These are phyloP conservation scores for Cygnus buccinator DNA, from an alignment of 2,113 vertebrate genomes.

Conservation along the genomic window DNA sequence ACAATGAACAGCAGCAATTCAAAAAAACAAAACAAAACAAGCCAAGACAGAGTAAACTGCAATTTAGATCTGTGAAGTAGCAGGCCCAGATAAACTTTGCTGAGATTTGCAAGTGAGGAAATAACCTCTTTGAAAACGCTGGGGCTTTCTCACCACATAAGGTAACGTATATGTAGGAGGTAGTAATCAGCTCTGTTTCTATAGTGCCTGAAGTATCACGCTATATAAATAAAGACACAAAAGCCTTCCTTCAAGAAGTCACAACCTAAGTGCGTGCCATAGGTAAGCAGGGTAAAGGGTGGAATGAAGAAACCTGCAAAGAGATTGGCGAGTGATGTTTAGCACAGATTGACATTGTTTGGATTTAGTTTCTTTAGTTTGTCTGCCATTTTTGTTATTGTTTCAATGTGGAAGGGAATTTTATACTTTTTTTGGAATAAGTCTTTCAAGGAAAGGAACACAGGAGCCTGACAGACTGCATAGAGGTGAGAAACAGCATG, in stretches of 20 bases:
- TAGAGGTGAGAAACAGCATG: neutral
- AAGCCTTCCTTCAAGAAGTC: neutral
- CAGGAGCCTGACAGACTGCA: neutral
- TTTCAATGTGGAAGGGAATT: neutral
- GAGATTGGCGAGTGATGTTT: neutral
- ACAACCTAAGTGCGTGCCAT: neutral
- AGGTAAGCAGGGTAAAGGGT: neutral
- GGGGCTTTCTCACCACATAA: neutral
- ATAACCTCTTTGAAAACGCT: neutral
- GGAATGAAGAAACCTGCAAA: neutral
- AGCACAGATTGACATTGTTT: neutral
- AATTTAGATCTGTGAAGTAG: neutral
- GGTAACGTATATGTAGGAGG: neutral
- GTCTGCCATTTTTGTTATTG: neutral
- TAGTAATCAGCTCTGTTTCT: neutral
- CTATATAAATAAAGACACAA: neutral
- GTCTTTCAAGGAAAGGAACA: neutral
- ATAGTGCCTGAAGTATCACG: neutral
- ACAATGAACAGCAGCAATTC: neutral
- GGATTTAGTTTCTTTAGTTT: neutral
- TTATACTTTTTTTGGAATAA: neutral
- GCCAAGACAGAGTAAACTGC: neutral
- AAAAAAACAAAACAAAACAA: neutral
- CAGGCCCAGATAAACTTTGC: neutral
- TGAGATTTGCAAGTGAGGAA: neutral